phyloP scores from a whole-genome alignment of 2,797 vertebrate genomes.

The Siniperca undulata region DNA sequence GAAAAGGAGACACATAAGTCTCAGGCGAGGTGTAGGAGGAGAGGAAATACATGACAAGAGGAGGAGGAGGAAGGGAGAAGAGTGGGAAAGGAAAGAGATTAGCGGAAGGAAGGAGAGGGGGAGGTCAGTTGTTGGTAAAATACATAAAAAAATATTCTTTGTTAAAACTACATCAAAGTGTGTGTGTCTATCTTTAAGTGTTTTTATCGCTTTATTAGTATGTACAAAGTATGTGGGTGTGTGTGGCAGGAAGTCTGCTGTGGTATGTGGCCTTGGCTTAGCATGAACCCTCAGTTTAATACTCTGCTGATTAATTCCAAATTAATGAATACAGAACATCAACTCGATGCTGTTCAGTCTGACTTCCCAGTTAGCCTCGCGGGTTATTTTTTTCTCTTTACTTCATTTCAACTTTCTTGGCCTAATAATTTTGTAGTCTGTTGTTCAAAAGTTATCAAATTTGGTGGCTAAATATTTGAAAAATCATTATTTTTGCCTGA shows the following conservation, averaged over 20 bases:
- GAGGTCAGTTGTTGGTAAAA: constrained; percentile 10
- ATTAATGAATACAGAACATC: constrained; percentile 63
- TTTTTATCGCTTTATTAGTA: constrained; percentile 1
- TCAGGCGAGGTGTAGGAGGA: not conserved
- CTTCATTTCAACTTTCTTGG: not conserved
- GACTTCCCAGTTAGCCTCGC: not conserved
- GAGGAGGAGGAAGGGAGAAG: not conserved
- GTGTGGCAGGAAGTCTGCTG: constrained; percentile 56
- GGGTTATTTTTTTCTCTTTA: not conserved
- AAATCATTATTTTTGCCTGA: not conserved
- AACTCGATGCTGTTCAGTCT: not conserved
- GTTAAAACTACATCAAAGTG: constrained; percentile 37
- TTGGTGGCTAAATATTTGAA: not conserved
- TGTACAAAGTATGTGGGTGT: constrained; percentile 3
- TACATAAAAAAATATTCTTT: constrained; percentile 12
- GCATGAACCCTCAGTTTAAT: constrained; percentile 42
- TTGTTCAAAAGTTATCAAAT: not conserved
- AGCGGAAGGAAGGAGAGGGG: not conserved
- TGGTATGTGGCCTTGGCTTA: constrained; percentile 65
- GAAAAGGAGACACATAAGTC: not conserved
- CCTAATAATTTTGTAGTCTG: not conserved
- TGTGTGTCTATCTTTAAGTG: constrained; percentile 31
- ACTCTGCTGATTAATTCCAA: constrained; percentile 61
- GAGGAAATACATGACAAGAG: not conserved
- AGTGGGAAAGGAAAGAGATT: not conserved